Percentiles rank a stretch among this genome's conserved stretches.
phyloP scores from a whole-genome alignment of 1,140 invertebrate genomes.

The Pteromalus puparum region DNA sequence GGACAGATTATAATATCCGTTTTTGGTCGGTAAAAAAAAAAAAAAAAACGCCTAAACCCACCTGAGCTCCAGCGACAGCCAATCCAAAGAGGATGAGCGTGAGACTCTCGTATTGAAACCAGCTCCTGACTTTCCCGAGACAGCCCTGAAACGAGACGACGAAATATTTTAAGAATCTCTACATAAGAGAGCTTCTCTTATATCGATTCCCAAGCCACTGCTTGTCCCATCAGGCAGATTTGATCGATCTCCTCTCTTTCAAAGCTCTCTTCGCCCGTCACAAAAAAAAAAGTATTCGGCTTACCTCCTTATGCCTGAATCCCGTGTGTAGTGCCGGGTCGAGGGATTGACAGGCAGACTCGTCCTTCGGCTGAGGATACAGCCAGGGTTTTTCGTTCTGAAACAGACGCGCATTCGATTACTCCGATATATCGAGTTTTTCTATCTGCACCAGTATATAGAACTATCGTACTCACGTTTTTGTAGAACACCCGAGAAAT shows the following conservation, averaged over 20 bases:
- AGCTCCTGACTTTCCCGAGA: constrained; percentile 63
- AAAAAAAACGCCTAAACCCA: neutral
- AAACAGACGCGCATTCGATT: constrained; percentile 31
- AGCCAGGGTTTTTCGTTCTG: constrained; percentile 74
- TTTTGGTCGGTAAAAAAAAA: too few species aligned
- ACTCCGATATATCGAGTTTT: neutral
- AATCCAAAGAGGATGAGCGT: constrained; percentile 65
- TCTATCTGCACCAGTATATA: too few species aligned
- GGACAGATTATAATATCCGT: too few species aligned
- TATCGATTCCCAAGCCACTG: too few species aligned
- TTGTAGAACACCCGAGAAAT: constrained; percentile 70
- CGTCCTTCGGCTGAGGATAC: constrained; percentile 70
- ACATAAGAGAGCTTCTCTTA: neutral
- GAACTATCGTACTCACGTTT: constrained; percentile 64
- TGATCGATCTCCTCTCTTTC: neutral
- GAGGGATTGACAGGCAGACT: constrained; percentile 67
- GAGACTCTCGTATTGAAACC: constrained; percentile 67
- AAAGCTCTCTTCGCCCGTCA: neutral
- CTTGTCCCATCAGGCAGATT: neutral
- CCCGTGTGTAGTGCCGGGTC: constrained; percentile 61
- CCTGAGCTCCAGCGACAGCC: constrained; percentile 66
- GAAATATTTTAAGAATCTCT: neutral
- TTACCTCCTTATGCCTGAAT: constrained; percentile 68
- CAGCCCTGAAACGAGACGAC: constrained; percentile 62
- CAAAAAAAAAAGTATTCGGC: neutral